A percentile compares a stretch with the other conserved stretches of the same genome.
These are phyloP conservation scores for Xiphophorus hellerii DNA, from an alignment of 2,113 vertebrate genomes.

Conservation along the genomic window DNA sequence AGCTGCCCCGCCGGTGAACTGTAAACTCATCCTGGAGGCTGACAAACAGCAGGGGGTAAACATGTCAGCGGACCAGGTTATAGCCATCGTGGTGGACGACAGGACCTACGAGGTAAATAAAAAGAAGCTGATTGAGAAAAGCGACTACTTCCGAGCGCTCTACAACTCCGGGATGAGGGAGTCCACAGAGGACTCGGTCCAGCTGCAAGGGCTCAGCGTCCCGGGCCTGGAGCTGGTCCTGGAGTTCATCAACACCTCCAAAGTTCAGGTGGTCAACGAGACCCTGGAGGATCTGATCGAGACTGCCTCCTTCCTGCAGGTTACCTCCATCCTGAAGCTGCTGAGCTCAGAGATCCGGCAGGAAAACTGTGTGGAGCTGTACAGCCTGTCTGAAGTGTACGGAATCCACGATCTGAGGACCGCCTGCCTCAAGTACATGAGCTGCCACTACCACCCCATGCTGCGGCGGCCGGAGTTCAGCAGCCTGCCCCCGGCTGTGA, in stretches of 20 bases:
- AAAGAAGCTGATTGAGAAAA: slow-evolving; percentile 92
- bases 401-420: slow-evolving; percentile 87
- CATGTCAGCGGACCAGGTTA: slow-evolving; percentile 87
- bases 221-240: slow-evolving; percentile 91
- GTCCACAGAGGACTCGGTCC: slow-evolving; percentile 87
- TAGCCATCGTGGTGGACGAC: slow-evolving; percentile 89
- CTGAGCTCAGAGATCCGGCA: slow-evolving; percentile 87
- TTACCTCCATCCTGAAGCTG: slow-evolving; percentile 88
- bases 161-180: slow-evolving; percentile 96
- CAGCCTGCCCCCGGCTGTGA: slow-evolving; percentile 72
- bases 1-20: slow-evolving; percentile 60
- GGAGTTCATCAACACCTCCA: slow-evolving; percentile 91
- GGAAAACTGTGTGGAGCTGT: slow-evolving; percentile 90
- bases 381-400: slow-evolving; percentile 88
- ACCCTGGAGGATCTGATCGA: slow-evolving; percentile 91
- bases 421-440: slow-evolving; percentile 90
- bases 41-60: slow-evolving; percentile 14
- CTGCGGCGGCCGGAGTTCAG: slow-evolving; percentile 83
- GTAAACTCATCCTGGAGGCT: slow-evolving; percentile 62
- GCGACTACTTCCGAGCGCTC: slow-evolving; percentile 94
- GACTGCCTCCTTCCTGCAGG: slow-evolving; percentile 92
- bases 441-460: slow-evolving; percentile 88
- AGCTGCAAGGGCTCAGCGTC: slow-evolving; percentile 89
- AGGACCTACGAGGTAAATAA: slow-evolving; percentile 90
- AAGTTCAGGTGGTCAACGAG: slow-evolving; percentile 79